phyloP scores from a whole-genome alignment of 2,888 invertebrate genomes.

The Rapana venosa region DNA sequence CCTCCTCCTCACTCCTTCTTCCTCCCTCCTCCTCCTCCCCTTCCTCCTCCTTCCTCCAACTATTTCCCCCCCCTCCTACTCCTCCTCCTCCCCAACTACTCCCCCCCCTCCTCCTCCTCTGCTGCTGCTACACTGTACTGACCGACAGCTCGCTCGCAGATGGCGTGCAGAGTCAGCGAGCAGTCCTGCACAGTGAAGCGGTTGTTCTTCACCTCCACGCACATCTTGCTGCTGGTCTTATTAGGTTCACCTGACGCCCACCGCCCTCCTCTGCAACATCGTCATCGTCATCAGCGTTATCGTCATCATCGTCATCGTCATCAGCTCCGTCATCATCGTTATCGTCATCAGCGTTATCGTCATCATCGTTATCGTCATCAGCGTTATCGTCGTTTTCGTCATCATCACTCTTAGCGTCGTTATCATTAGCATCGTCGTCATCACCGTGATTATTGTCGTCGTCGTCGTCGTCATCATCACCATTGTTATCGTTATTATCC shows the following conservation, averaged over 20 bases:
- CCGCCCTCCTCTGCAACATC: background rate
- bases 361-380: background rate
- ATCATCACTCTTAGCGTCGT: background rate
- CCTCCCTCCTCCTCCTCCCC: too few species aligned
- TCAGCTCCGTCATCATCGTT: background rate
- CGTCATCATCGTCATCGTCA: background rate
- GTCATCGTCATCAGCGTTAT: background rate
- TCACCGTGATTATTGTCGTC: background rate
- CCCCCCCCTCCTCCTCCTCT: too few species aligned
- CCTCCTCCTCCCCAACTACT: too few species aligned
- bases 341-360: too few species aligned
- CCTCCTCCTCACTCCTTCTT: too few species aligned
- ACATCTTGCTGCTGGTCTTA: background rate
- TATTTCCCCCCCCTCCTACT: too few species aligned
- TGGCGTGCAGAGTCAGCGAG: background rate
- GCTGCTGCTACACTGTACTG: background rate
- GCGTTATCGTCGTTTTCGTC: background rate
- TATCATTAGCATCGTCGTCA: background rate
- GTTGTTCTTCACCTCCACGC: background rate
- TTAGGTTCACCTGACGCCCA: background rate
- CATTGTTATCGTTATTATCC: background rate
- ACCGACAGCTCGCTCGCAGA: constrained; percentile 12
- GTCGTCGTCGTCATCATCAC: background rate
- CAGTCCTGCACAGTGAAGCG: background rate
- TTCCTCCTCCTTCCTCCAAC: too few species aligned